Conservation (phyloP, 2,888 invertebrate species). For the Seira musarum region DNA sequence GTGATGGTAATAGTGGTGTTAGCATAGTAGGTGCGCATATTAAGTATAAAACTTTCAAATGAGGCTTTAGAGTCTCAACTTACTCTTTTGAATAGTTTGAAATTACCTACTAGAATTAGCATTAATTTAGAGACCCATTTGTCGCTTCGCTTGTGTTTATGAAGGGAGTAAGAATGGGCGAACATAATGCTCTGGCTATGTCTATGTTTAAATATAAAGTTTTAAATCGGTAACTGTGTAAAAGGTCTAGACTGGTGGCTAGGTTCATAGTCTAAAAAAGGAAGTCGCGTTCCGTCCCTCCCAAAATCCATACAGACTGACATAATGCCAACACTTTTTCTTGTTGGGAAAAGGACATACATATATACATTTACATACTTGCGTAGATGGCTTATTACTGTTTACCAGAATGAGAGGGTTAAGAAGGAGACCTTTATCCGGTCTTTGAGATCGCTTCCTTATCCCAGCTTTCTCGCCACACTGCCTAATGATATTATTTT, state of each 20-base stretch:
- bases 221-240: no score
- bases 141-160: constrained; percentile 65
- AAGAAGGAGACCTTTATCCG: neutral
- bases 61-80: constrained; percentile 19
- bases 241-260: neutral
- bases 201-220: neutral
- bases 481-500: constrained; percentile 1
- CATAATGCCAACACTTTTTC: no score
- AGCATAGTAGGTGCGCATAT: neutral
- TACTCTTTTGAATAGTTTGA: constrained; percentile 44
- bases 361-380: neutral
- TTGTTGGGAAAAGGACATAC: no score
- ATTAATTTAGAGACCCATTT: constrained; percentile 65
- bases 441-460: neutral
- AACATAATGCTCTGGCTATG: neutral
- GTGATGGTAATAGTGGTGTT: constrained; percentile 14
- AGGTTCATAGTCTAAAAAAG: neutral
- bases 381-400: no score
- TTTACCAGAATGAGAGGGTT: neutral
- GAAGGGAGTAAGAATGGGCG: constrained; percentile 45
- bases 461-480: neutral
- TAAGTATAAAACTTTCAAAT: neutral
- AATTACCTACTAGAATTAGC: constrained; percentile 61
- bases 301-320: no score
- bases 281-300: neutral